phyloP scores from a whole-genome alignment of 2,113 vertebrate genomes.

The Lamprotornis superbus region DNA sequence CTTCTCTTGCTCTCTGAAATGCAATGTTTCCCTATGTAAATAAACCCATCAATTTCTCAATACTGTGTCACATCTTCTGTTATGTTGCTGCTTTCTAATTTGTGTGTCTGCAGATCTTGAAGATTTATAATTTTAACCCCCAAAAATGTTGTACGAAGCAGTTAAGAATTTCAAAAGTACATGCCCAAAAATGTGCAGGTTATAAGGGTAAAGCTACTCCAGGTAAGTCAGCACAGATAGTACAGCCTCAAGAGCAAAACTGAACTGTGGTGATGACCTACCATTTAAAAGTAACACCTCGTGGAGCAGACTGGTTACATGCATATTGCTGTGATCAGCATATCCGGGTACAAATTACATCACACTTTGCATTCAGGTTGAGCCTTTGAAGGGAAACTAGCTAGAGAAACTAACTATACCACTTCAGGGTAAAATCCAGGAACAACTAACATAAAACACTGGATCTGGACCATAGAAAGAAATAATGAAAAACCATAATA shows the following conservation, averaged over 20 bases:
- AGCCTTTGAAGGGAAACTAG: background rate
- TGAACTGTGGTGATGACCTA: too few relatives aligned
- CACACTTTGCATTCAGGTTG: background rate
- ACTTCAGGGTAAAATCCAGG: background rate
- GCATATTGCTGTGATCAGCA: background rate
- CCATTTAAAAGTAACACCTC: background rate
- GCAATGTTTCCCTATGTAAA: background rate
- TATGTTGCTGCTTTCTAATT: background rate
- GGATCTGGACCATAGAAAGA: background rate
- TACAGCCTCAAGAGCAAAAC: rapidly evolving
- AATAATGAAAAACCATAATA: background rate
- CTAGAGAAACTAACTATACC: background rate
- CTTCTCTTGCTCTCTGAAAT: background rate
- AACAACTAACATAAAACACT: background rate
- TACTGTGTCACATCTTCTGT: rapidly evolving
- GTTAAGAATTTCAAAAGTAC: background rate
- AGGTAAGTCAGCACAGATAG: background rate
- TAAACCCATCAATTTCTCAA: background rate
- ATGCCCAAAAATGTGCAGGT: background rate
- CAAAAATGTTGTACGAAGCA: background rate
- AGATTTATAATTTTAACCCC: background rate
- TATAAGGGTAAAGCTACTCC: background rate
- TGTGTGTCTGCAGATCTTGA: background rate
- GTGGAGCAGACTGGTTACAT: background rate
- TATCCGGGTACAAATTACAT: background rate